A percentile compares a stretch with the other conserved stretches of the same genome.
Evolutionary conservation across 2,888 invertebrate genomes (phyloP).

Genomic region (Proisotoma minuta): DNA sequence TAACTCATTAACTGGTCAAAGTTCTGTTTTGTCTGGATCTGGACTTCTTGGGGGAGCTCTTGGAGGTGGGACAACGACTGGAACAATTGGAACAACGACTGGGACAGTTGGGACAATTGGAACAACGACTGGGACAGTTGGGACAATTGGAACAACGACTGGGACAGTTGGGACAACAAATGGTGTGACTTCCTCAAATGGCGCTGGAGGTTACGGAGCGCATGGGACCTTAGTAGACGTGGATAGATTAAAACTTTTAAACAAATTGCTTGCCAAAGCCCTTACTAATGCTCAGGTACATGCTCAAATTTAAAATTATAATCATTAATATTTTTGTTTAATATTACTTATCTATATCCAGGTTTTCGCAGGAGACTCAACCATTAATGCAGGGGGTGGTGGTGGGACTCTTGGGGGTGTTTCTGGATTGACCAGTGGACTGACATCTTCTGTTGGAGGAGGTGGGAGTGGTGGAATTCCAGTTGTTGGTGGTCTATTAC

Average conservation of each 20-base stretch:
- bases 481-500: no score
- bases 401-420: no score
- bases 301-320: no score
- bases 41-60: no score
- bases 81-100: background rate
- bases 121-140: background rate
- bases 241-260: background rate
- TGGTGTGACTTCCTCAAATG: background rate
- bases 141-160: background rate
- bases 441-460: no score
- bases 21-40: no score
- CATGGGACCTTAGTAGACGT: background rate
- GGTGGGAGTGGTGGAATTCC: no score
- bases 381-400: no score
- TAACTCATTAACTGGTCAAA: no score
- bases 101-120: background rate
- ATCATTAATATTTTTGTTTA: background rate
- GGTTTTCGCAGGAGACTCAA: no score
- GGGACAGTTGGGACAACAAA: background rate
- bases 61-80: background rate
- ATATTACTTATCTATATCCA: no score
- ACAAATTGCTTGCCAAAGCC: background rate
- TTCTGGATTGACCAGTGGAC: no score
- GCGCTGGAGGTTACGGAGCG: background rate
- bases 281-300: background rate